Base-by-base conservation (phyloP, 92 coral and sea anemone genomes). In the Bergia sp. region DNA sequence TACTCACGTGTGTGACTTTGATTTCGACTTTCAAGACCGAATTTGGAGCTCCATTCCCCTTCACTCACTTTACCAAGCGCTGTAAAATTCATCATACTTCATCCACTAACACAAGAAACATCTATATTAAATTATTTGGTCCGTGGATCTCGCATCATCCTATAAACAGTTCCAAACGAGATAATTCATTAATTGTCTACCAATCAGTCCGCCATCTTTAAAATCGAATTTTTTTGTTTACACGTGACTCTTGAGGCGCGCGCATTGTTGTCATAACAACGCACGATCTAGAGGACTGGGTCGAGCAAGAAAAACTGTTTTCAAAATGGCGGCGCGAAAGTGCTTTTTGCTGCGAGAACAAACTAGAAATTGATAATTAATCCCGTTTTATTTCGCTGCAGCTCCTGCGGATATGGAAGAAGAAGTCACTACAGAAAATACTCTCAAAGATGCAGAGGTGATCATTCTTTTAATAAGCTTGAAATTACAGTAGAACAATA, bases 21-120 rank as follows among this genome's bases (percentile, higher is more conserved):
- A 37, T 93, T 96, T 7, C 94, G 82, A 15, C 92, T 90, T 85
- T 90, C 94, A 82, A 88, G 88, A 67, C 96, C 92, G 88, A 97
- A 95, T 83, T 95, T 97, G 16, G 93, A 92, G 69, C 94, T 93
- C 99, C 98, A 97, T 11, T 96, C 96, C 3, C 93, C 92, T 66
- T 50, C 78, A 43, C 82, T 77, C 72, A 77, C 92, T 75, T 53
- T 89, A 38, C 71, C 53, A 13, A 45, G 57, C 42, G 81, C 95
- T 38, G 79, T 20, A 47, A 45, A 84, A 47, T 89, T 77, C 94
- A 92, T 91, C 39, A 36, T 73, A 84, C 16, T 71, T 11, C 18
- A 23, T 10, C 0, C 15, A 36, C 37, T n/a, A 11, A 37, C 18
- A 72, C 37, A 40, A 72, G 6, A 12, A 18, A 44, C 21, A 29